These are phyloP conservation scores for Caracal caracal DNA, from an alignment of 2,113 vertebrate species.

Conservation along the genomic window DNA sequence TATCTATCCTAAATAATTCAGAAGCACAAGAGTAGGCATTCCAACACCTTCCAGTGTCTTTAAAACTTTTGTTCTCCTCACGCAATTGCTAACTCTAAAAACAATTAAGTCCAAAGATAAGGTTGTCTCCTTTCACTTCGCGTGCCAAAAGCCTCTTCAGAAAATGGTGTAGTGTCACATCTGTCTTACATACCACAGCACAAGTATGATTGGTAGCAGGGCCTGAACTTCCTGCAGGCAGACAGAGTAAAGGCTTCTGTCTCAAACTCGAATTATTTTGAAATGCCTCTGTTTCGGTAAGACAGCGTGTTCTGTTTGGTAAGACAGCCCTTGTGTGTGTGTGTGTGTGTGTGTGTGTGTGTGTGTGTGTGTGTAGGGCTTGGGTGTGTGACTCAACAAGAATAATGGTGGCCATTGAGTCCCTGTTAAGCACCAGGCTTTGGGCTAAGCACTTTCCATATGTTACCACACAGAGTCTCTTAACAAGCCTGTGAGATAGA, in stretches of 20 bases:
- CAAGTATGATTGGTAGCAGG: background rate
- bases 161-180: background rate
- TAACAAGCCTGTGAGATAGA: background rate
- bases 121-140: background rate
- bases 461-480: background rate
- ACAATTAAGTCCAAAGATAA: background rate
- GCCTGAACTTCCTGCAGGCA: background rate
- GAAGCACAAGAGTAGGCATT: background rate
- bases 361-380: background rate
- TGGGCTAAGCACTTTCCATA: background rate
- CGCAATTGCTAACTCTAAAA: background rate
- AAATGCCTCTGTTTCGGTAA: slow-evolving; percentile 2
- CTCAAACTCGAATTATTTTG: background rate
- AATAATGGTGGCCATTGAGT: background rate
- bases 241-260: background rate
- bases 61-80: background rate
- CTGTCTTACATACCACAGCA: background rate
- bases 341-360: too few relatives aligned
- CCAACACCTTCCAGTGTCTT: slow-evolving; percentile 21
- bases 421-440: background rate
- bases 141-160: background rate
- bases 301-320: background rate
- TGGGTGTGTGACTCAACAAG: background rate
- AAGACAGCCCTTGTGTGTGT: too few relatives aligned
- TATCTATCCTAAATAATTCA: slow-evolving; percentile 12